phyloP scores from a whole-genome alignment of 2,113 vertebrate genomes.

The Anolis carolinensis region DNA sequence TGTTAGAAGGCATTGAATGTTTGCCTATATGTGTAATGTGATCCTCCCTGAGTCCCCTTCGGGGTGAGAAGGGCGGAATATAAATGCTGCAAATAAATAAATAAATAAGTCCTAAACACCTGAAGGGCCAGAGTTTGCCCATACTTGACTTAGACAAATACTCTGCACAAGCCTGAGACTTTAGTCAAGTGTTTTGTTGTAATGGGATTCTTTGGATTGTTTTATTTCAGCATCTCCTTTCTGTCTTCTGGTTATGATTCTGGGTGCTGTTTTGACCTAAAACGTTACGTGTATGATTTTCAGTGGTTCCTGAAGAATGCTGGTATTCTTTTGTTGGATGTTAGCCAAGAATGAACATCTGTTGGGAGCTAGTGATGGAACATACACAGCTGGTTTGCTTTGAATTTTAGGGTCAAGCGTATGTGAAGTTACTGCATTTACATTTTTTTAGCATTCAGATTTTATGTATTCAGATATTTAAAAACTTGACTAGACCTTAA shows the following conservation, averaged over 20 bases:
- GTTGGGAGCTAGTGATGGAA: background rate
- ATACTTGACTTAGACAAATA: background rate
- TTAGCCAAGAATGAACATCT: background rate
- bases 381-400: background rate
- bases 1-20: too few relatives aligned
- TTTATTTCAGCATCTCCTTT: background rate
- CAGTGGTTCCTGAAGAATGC: background rate
- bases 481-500: background rate
- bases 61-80: too few relatives aligned
- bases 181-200: too few relatives aligned
- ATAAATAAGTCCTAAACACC: too few relatives aligned
- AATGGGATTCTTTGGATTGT: background rate
- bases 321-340: background rate
- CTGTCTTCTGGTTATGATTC: background rate
- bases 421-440: background rate
- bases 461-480: background rate
- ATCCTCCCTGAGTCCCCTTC: too few relatives aligned
- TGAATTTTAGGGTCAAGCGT: background rate
- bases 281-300: background rate
- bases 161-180: background rate
- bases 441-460: background rate
- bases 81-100: too few relatives aligned
- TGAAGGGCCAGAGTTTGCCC: too few relatives aligned
- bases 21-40: too few relatives aligned
- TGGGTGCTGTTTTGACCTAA: background rate